These are phyloP conservation scores for Toxostoma redivivum DNA, from an alignment of 2,113 vertebrate genomes.

Conservation along the genomic window DNA sequence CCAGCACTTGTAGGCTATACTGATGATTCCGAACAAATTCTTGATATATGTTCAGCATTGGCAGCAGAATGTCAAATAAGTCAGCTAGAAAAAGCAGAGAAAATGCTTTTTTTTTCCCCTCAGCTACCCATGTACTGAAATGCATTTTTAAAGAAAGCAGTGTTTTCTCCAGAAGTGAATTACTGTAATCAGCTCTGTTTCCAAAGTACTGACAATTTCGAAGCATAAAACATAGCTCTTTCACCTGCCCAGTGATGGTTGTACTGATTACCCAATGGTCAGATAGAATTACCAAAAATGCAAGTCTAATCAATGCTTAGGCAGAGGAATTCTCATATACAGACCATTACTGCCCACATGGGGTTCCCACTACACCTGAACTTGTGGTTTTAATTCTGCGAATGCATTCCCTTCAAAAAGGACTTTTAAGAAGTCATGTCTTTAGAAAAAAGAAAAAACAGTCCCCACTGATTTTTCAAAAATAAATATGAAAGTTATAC, in stretches of 20 bases:
- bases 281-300: not conserved
- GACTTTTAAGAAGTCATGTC: not conserved
- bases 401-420: not conserved
- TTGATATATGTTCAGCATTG: slow-evolving; percentile 99
- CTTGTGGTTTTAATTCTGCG: not conserved
- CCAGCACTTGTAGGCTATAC: slow-evolving; percentile 96
- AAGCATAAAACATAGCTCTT: not conserved
- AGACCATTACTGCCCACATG: not conserved
- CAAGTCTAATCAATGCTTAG: not conserved
- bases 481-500: not conserved
- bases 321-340: not conserved
- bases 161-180: not conserved
- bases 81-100: slow-evolving; percentile 81
- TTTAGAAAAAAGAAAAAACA: not conserved
- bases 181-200: not conserved
- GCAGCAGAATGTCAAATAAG: slow-evolving; percentile 97
- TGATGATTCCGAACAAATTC: slow-evolving; percentile 99
- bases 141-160: not conserved
- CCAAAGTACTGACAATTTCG: not conserved
- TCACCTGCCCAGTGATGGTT: not conserved
- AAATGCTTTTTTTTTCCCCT: not conserved
- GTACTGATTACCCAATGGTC: not conserved
- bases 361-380: not conserved
- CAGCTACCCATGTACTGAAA: not conserved
- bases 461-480: not conserved